Evolutionary conservation across 2,797 vertebrate genomes (phyloP), one percentile per base, ranked within the genome.

Genomic region (Falco novaeseelandiae): DNA sequence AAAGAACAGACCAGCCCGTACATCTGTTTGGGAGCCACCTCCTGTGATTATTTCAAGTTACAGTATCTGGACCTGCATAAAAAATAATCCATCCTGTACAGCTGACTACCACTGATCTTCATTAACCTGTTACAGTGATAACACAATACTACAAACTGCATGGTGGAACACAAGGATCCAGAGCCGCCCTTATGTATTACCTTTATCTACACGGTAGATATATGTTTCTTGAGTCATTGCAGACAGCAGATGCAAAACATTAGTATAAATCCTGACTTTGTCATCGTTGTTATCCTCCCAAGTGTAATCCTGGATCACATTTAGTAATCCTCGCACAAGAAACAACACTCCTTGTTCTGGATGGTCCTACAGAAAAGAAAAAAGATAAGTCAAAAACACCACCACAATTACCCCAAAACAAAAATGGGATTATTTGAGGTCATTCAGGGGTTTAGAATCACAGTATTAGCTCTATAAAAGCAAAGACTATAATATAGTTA

Each of bases 231-330:
- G 99, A 93, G 99, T 98, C 99, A 99, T 99, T 62, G 99, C 99
- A 1, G 99, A 99, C 70, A 99, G 98, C 83, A 99, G 98, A 20
- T 99, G 99, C 83, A 99, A 95, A 57, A 99, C 99, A 1, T 98
- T 98, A 89, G 99, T 98, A 94, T 99, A 99, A 93, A 99, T 98
- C 30, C 98, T 98, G 95, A 99, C 97, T 97, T 99, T 99, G 46
- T 99, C 99, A 3, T 99, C 99, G 0, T 98, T 98, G 96, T 97
- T 99, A 76, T 99, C 99, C 96, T 99, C 99, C 99, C 99, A 99
- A 18, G 99, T 99, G 84, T 99, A 99, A 97, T 99, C 99, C 98
- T 99, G 99, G 89, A 99, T 99, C 97, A 99, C 99, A 67, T 99
- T 99, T 38, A 99, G 98, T 84, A 99, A 98, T 38, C 99, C 99